Conservation (phyloP, 2,888 invertebrate genomes). For the Schrankia costaestrigalis region DNA sequence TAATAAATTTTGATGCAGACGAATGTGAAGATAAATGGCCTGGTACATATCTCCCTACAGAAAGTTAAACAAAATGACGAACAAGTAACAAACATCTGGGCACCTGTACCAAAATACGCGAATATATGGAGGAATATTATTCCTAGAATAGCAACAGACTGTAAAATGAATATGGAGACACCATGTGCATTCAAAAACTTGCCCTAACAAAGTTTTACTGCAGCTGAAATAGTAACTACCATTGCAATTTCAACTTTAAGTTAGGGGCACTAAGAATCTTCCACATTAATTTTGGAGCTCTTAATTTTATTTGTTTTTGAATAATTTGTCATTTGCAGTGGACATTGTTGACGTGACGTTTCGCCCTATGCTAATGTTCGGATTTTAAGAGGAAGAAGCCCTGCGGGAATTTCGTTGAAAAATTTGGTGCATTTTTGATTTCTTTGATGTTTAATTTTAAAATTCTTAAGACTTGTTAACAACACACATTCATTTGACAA, state of each 20-base stretch:
- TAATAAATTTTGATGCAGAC: constrained; percentile 67
- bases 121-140: constrained; percentile 69
- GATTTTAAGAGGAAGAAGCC: constrained; percentile 49
- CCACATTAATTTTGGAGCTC: constrained; percentile 18
- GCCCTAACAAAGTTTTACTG: constrained; percentile 36
- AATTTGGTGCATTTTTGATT: constrained; percentile 33
- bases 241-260: constrained; percentile 33
- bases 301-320: constrained; percentile 41
- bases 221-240: constrained; percentile 9
- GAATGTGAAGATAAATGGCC: constrained; percentile 65
- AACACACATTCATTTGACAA: too few relatives aligned
- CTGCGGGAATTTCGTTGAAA: constrained; percentile 41
- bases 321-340: constrained; percentile 71
- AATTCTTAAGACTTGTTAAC: too few relatives aligned
- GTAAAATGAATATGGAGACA: constrained; percentile 74
- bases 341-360: constrained; percentile 68
- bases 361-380: constrained; percentile 67
- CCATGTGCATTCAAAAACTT: constrained; percentile 73
- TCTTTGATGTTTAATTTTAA: constrained; percentile 50
- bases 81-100: constrained; percentile 63
- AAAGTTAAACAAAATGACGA: constrained; percentile 58
- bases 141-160: constrained; percentile 80
- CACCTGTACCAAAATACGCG: constrained; percentile 73
- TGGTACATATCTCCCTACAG: constrained; percentile 37
- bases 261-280: constrained; percentile 17